Conservation (phyloP, 1,140 invertebrate genomes). For the Meloidogyne exigua region DNA sequence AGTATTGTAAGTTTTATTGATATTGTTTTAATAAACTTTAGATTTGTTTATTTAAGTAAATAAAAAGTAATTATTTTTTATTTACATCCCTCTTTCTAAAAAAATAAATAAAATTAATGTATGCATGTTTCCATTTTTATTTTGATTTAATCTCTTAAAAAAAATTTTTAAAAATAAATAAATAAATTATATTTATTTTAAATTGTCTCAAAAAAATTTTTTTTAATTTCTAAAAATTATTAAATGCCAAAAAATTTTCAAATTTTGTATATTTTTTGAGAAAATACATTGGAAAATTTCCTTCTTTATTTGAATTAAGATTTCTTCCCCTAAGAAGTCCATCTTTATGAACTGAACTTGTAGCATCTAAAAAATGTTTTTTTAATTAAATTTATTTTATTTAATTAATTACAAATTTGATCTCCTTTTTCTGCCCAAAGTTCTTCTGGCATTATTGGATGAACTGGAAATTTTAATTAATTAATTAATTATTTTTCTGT, state of each 20-base stretch:
- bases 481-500: neutral
- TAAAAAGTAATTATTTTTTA: too few species aligned
- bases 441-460: neutral
- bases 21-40: too few species aligned
- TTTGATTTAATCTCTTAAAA: too few species aligned
- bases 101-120: too few species aligned
- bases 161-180: too few species aligned
- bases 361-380: neutral
- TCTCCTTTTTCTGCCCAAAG: neutral
- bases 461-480: neutral
- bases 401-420: neutral
- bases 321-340: neutral
- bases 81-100: too few species aligned
- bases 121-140: too few species aligned
- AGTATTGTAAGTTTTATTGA: too few species aligned
- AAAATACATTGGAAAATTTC: neutral
- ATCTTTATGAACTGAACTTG: neutral
- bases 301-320: neutral
- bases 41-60: too few species aligned
- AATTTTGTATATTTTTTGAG: neutral
- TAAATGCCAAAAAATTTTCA: neutral
- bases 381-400: neutral
- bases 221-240: neutral
- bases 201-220: too few species aligned
- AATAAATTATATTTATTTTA: too few species aligned